Base-by-base conservation (phyloP, 2,797 vertebrate genomes). In the Gallinago nigripennis region DNA sequence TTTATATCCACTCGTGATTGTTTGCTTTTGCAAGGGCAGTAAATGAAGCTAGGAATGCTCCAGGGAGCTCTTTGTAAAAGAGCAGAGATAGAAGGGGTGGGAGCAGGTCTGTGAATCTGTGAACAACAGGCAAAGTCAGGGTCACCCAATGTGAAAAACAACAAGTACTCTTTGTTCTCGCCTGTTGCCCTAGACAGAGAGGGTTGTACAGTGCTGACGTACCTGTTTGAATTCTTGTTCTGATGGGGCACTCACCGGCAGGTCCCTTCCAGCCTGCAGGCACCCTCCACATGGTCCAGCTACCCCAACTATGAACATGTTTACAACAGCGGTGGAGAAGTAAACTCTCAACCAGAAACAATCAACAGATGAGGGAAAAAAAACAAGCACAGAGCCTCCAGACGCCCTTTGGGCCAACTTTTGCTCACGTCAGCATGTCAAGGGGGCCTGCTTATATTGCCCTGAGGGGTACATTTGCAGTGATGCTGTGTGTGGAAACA, bases 161-260 rank as follows among this genome's bases (percentile, higher is more conserved):
- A 9, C 45, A 69, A 90, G 19, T 65, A 15, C 11, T 54, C 69
- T 83, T 86, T 83, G 58, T 88, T 96, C 86, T 88, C 21, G 17
- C 45, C n/a, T 81, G 18, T 43, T 93, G 58, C 46, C 30, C 19
- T 61, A 51, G 50, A 56, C 0, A 0, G 8, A 37, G 4, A 17
- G 12, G 30, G 7, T 2, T 50, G 37, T 41, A 20, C 53, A 70
- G 46, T 50, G 37, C 63, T 90, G 65, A 72, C 2, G 0, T 88
- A 66, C 39, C 81, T 85, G 1, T 83, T 75, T 76, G 77, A 70
- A 25, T 75, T 54, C 8, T 65, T 4, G 0, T 35, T 76, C 30
- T 78, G 46, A 61, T 2, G 0, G 1, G 69, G 39, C 3, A 1
- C 21, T 72, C 0, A 0, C 53, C 77, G 68, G 24, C 68, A 64